Conservation (phyloP, 2,113 vertebrate species). For the Regulus satrapa region DNA sequence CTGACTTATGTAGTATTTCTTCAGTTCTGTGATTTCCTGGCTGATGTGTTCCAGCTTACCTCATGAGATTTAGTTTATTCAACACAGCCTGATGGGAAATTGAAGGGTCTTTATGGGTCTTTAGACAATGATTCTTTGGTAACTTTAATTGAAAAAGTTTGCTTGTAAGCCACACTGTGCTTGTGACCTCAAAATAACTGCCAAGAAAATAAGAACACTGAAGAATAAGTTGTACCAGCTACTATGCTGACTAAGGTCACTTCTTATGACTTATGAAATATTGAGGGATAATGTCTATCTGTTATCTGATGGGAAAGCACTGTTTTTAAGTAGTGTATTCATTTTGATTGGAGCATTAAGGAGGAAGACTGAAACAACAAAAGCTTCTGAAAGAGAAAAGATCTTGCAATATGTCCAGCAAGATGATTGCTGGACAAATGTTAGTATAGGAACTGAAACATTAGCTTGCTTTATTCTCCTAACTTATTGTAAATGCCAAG, state of each 20-base stretch:
- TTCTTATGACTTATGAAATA: neutral
- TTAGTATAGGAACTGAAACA: neutral
- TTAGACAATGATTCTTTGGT: neutral
- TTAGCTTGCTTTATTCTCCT: neutral
- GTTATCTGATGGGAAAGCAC: neutral
- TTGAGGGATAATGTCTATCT: neutral
- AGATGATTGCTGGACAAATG: neutral
- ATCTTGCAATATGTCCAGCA: neutral
- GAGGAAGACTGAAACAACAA: neutral
- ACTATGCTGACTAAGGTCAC: neutral
- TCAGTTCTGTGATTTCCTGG: neutral
- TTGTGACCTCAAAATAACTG: neutral
- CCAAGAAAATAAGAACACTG: neutral
- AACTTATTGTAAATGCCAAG: neutral
- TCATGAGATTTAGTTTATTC: neutral
- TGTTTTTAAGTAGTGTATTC: neutral
- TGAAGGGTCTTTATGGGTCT: neutral
- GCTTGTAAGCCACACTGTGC: neutral
- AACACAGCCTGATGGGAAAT: neutral
- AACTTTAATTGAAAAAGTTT: neutral
- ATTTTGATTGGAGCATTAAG: neutral
- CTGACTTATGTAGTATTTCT: neutral
- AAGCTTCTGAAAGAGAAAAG: neutral
- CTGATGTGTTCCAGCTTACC: neutral
- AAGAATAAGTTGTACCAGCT: neutral